Conservation (phyloP, 2,797 vertebrate genomes). For the Myiotriccus ornatus region DNA sequence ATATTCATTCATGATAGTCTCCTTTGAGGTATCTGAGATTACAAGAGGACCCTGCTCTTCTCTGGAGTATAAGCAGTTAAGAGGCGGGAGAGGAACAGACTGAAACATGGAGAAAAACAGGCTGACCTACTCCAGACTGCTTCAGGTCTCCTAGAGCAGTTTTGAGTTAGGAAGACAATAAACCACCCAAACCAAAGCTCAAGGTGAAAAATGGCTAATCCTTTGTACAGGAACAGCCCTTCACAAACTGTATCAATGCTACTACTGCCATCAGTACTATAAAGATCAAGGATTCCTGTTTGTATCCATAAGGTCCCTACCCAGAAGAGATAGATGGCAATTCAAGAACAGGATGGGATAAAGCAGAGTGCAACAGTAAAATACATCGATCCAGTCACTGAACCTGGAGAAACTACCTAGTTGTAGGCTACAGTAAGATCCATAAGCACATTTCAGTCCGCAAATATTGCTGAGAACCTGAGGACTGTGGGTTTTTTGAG, state of each 20-base stretch:
- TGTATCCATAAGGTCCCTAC: not conserved
- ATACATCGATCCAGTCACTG: accelerated
- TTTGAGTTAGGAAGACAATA: not conserved
- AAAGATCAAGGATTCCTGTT: not conserved
- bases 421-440: not conserved
- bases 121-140: not conserved
- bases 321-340: not conserved
- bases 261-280: not conserved
- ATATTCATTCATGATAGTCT: not conserved
- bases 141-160: not conserved
- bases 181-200: not conserved
- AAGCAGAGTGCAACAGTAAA: not conserved
- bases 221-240: not conserved
- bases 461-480: not conserved
- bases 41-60: not conserved
- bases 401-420: not conserved
- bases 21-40: not conserved
- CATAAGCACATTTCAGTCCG: not conserved
- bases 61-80: not conserved
- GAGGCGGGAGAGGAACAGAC: not conserved
- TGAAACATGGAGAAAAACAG: not conserved
- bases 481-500: not conserved
- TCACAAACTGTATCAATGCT: not conserved
- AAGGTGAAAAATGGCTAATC: not conserved
- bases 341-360: not conserved